Percentiles rank a stretch among this genome's conserved stretches.
Conservation (phyloP, 2,113 vertebrate species). For the Nesospiza acunhae region DNA sequence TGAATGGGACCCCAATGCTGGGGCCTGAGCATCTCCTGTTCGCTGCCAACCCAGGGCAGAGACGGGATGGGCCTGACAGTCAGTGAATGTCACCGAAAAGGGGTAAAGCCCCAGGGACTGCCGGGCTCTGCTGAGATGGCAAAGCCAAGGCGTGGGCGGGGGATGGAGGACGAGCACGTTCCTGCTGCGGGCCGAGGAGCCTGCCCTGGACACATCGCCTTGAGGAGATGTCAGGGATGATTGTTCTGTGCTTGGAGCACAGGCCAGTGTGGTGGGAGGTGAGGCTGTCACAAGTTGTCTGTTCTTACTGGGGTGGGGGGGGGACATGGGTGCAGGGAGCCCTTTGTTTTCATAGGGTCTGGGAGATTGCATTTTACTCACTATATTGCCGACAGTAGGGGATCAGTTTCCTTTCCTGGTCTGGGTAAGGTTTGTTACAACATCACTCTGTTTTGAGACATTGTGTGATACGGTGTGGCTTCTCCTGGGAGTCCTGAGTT, state of each 20-base stretch:
- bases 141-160: neutral
- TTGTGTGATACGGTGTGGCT: neutral
- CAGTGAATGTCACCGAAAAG: neutral
- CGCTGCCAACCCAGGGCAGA: neutral
- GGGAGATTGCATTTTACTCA: neutral
- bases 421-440: neutral
- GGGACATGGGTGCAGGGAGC: neutral
- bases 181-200: neutral
- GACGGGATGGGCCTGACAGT: neutral
- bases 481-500: neutral
- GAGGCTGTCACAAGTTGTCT: neutral
- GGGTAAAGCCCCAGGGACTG: neutral
- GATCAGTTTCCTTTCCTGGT: neutral
- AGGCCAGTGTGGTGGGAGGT: neutral
- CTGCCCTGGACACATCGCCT: neutral
- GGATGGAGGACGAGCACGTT: neutral
- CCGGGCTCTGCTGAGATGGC: neutral
- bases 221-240: neutral
- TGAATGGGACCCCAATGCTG: accelerated
- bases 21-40: neutral
- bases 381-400: neutral
- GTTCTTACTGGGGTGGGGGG: neutral
- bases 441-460: neutral
- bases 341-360: neutral
- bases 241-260: neutral